Base-by-base conservation (phyloP, 2,888 invertebrate genomes). In the Coelopa pilipes region DNA sequence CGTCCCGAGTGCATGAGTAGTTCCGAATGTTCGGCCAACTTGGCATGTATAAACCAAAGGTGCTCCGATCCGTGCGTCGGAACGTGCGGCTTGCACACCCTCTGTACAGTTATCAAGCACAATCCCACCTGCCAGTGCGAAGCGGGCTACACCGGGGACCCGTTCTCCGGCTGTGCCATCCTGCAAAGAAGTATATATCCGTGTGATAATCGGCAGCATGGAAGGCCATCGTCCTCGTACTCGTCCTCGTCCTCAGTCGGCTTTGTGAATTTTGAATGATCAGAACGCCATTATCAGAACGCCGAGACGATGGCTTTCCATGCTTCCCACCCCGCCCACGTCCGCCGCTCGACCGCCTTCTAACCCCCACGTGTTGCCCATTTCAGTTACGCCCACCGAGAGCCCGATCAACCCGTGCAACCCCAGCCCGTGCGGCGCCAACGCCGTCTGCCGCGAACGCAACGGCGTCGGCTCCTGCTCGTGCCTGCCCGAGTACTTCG, bases 61-160 rank as follows among this genome's bases (percentile, higher is more conserved):
- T 95, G 95, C 86, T 89, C 90, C 75, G 93, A 95, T 84, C 95
- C 95, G 72, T 96, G 95, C 83, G 90, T 91, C 69, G 94, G 93
- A 62, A 91, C 93, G 67, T 95, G 95, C 85, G 94, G 94, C 67
- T 86, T 91, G 74, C 90, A 92, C 83, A 92, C 95, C 45, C 89
- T 91, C 76, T 96, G 96, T 86, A 90, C 90, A 78, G 93, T 93
- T 69, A 89, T 93, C 80, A 93, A 93, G 84, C 95, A 96, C 86
- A 91, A 92, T 79, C 94, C 95, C 74, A 89, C 92, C 76, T 96
- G 95, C 84, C 92, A 91, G 81, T 95, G 95, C 85, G 89, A 89
- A 79, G 89, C 90, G 85, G 94, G 93, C 77, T 94, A 92, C 81
- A 92, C 91, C 75, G 94, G 94, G 80, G 92, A 94, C 90, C 93